Percentiles rank a stretch among this genome's conserved stretches.
Conservation (phyloP, 2,113 vertebrate genomes). For the Empidonax alnorum region DNA sequence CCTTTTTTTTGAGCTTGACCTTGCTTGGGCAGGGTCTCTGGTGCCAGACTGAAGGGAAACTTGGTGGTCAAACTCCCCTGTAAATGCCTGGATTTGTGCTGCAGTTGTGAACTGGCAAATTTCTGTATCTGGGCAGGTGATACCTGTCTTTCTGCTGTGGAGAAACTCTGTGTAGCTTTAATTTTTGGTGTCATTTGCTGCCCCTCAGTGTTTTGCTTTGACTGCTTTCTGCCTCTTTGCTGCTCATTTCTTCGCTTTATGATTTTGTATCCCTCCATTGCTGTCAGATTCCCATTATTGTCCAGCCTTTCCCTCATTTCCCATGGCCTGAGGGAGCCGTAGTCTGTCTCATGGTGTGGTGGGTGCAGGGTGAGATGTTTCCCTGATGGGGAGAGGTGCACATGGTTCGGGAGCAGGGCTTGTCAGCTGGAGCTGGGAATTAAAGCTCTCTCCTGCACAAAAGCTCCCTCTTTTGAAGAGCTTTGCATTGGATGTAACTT, state of each 20-base stretch:
- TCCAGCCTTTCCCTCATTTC: fast-evolving
- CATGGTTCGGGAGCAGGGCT: not conserved
- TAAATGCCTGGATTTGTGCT: not conserved
- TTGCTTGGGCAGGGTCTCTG: fast-evolving
- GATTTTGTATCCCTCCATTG: fast-evolving
- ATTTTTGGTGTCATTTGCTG: not conserved
- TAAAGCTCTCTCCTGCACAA: not conserved
- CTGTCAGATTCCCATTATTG: fast-evolving
- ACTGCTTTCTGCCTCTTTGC: not conserved
- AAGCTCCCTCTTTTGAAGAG: not conserved
- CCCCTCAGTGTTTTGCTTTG: not conserved
- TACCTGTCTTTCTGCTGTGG: not conserved
- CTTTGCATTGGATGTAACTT: not conserved
- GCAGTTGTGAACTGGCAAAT: not conserved
- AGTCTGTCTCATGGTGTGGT: fast-evolving
- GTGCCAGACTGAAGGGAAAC: not conserved
- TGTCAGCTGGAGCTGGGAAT: not conserved
- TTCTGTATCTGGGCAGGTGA: not conserved
- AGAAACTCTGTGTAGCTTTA: not conserved
- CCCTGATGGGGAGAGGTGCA: not conserved
- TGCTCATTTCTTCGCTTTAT: not conserved
- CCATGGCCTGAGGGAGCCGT: not conserved
- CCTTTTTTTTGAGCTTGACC: not conserved
- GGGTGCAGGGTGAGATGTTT: not conserved
- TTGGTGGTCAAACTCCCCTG: not conserved